These are phyloP conservation scores for Ormia ochracea DNA, from an alignment of 2,888 invertebrate species.

Conservation along the genomic window DNA sequence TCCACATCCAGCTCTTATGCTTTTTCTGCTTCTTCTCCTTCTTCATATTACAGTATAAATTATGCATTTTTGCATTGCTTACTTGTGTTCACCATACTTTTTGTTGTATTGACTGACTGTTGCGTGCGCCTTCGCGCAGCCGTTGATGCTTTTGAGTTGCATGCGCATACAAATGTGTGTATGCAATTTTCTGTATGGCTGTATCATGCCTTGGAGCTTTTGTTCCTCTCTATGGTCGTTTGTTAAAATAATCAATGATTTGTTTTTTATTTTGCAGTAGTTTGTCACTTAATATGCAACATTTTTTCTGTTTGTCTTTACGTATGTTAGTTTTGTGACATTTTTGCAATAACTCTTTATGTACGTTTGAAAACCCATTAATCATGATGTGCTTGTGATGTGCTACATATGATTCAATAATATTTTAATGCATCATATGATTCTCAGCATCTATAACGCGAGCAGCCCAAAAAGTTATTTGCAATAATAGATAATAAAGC, in stretches of 20 bases:
- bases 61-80: conserved; percentile 60
- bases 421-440: conserved; percentile 37
- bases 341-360: conserved; percentile 46
- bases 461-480: not conserved
- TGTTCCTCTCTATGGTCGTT: conserved; percentile 34
- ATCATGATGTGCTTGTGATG: conserved; percentile 55
- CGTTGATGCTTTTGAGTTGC: conserved; percentile 30
- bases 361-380: conserved; percentile 56
- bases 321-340: conserved; percentile 45
- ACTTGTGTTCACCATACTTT: conserved; percentile 29
- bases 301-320: conserved; percentile 33
- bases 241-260: conserved; percentile 59
- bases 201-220: not conserved
- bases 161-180: too few species aligned
- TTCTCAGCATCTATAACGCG: not conserved
- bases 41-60: conserved; percentile 41
- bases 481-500: not conserved
- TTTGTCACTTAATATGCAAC: conserved; percentile 63
- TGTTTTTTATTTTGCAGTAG: conserved; percentile 62
- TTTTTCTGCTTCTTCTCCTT: conserved; percentile 17
- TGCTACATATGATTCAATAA: conserved; percentile 33
- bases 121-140: not conserved
- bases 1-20: conserved; percentile 20
- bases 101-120: not conserved
- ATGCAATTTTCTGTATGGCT: conserved; percentile 59